phyloP scores from a whole-genome alignment of 1,140 invertebrate species.

The Drosophila nigromelanica region DNA sequence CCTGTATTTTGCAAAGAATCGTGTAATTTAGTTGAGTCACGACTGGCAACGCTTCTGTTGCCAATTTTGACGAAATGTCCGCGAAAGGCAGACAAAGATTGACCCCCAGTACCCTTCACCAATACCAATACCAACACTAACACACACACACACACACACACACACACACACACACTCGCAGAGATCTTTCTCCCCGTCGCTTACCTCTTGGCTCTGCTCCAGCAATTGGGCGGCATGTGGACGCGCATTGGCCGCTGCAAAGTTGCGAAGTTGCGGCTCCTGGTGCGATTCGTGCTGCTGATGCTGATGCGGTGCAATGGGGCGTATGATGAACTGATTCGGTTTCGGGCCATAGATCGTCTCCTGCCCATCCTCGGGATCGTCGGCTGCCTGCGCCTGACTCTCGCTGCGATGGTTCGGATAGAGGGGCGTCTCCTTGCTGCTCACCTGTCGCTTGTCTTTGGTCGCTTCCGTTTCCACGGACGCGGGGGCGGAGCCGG shows the following conservation, averaged over 20 bases:
- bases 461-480: conserved; percentile 63
- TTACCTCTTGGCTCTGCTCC: conserved; percentile 82
- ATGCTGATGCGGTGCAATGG: conserved; percentile 75
- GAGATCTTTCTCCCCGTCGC: conserved; percentile 24
- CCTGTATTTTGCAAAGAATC: conserved; percentile 77
- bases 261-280: conserved; percentile 78
- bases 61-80: conserved; percentile 61
- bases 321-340: conserved; percentile 80
- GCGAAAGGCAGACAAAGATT: conserved; percentile 33
- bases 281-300: conserved; percentile 74
- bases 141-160: background rate
- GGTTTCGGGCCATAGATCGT: conserved; percentile 78
- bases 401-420: conserved; percentile 70
- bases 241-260: conserved; percentile 64
- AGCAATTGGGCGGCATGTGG: conserved; percentile 75
- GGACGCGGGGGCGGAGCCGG: background rate
- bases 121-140: background rate
- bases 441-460: conserved; percentile 77
- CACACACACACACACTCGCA: no score
- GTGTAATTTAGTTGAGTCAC: conserved; percentile 74
- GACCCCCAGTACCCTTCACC: conserved; percentile 23
- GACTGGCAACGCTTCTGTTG: conserved; percentile 53
- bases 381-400: conserved; percentile 39
- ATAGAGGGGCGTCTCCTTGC: conserved; percentile 73
- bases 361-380: conserved; percentile 79